phyloP scores from a whole-genome alignment of 2,113 vertebrate genomes.

The Upupa epops region DNA sequence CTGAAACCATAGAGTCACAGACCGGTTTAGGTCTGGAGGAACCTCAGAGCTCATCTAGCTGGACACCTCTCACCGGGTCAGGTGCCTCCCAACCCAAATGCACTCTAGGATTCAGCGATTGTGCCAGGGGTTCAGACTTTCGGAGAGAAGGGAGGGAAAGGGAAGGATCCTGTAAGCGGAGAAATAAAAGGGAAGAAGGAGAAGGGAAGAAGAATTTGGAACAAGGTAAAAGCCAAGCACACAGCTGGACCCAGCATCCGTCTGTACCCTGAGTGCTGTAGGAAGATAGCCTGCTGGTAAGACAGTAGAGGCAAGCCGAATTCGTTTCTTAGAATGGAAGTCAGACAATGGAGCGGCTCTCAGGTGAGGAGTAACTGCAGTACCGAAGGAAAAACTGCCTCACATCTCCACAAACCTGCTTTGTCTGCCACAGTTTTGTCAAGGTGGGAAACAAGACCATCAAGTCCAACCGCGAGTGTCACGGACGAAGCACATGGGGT shows the following conservation, averaged over 20 bases:
- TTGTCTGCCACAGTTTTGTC: not conserved
- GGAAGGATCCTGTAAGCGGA: not conserved
- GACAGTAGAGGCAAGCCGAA: not conserved
- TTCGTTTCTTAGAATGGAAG: not conserved
- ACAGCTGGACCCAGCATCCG: not conserved
- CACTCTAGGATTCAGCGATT: too few species aligned
- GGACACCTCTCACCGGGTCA: too few species aligned
- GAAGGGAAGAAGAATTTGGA: not conserved
- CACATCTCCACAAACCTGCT: not conserved
- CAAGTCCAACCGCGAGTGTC: not conserved
- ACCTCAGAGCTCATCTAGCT: too few species aligned
- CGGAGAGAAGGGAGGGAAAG: too few species aligned
- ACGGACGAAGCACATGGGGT: not conserved
- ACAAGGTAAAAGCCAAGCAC: not conserved
- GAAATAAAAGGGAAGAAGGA: too few species aligned
- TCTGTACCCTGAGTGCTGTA: not conserved
- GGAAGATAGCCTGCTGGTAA: not conserved
- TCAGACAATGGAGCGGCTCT: not conserved
- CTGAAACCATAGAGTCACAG: too few species aligned
- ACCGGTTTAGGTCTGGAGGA: too few species aligned
- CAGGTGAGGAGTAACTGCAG: not conserved
- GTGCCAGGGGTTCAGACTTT: too few species aligned
- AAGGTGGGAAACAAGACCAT: too few species aligned
- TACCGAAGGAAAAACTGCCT: not conserved
- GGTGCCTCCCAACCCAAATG: too few species aligned